Evolutionary conservation across 2,797 vertebrate species (phyloP), one percentile per base, ranked within the genome.

Genomic region (Rousettus madagascariensis): DNA sequence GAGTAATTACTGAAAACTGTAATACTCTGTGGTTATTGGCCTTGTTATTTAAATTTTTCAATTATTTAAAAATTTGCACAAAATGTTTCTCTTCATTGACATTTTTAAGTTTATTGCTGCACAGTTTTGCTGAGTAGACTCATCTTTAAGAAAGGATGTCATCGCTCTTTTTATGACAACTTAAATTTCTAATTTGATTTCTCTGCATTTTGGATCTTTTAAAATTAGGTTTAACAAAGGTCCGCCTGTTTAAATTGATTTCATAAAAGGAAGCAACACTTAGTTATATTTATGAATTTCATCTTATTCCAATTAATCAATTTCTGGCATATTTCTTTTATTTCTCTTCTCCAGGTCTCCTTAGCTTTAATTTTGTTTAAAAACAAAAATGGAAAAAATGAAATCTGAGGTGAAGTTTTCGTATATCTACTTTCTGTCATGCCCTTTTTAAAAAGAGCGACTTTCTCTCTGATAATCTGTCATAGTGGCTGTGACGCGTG

Each of bases 141-240:
- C 6, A 9, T 61, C 0, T n/a, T 59, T 84, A 9, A n/a, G 41
- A 90, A 59, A 30, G 2, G 8, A 0, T 5, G 24, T n/a, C 9
- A 9, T 17, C 24, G 9, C 17, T 59, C 43, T 83, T 71, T 8
- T 90, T 66, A 19, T 8, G 61, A n/a, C 6, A 55, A 4, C 13
- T 83, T 79, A 16, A 41, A 49, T 49, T 90, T 92, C 49, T 51
- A 61, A 55, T 68, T 90, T 78, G 41, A 46, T 55, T 78, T 72
- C 30, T 72, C 85, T 79, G 9, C 13, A 65, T 71, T 80, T 83
- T 30, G 10, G 16, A 28, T 5, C 69, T 69, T 77, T 33, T 46
- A 95, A 57, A 65, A 65, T 86, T 75, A 57, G 57, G 65, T 65
- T 82, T 46, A 30, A 69, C 43, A 57, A 71, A 71, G 10, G 0